Base-by-base conservation (phyloP, 2,113 vertebrate genomes). In the Ancistrus triradiatus region DNA sequence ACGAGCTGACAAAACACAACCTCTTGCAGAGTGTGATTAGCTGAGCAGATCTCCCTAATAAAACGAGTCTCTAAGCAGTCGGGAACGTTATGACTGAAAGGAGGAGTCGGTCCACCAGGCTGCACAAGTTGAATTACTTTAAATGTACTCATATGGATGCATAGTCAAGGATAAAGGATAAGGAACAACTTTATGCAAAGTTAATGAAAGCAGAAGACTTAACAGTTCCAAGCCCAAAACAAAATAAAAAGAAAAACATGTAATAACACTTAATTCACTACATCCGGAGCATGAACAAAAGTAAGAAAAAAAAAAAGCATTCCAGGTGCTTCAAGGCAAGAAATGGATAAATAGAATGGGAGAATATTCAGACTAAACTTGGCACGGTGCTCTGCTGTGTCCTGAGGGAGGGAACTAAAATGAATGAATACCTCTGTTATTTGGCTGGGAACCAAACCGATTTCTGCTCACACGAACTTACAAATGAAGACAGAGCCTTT, bases 401-500 rank as follows among this genome's bases (percentile, higher is more conserved):
- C 66, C 50, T 22, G 33, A 50, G 56, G 49, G 50, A 58, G 17
- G 15, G 33, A 51, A 55, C 24, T 0, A 35, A 70, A 56, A 78
- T 70, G 24, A 68, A 75, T 62, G 51, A 61, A 27, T 15, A 40
- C 24, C 33, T 55, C 33, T 55, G 53, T 59, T 47, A 31, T 70
- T 67, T 33, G 47, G 40, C 67, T 18, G 59, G 21, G 25, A 64
- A 59, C 43, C 48, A 62, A 51, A 56, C 37, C 31, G 4, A 73
- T 70, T 74, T 56, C 3, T 28, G 25, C 49, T 35, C n/a, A 61
- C 63, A 56, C 31, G 6, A 46, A 55, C 46, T 47, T 50, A 59
- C 59, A 64, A 72, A 70, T 63, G 15, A 63, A 72, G 67, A 60
- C 55, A 59, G 63, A 69, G 50, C 7, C 58, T 56, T 65, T 68